These are phyloP conservation scores for Trissolcus japonicus DNA, from an alignment of 2,888 invertebrate genomes.

Conservation along the genomic window DNA sequence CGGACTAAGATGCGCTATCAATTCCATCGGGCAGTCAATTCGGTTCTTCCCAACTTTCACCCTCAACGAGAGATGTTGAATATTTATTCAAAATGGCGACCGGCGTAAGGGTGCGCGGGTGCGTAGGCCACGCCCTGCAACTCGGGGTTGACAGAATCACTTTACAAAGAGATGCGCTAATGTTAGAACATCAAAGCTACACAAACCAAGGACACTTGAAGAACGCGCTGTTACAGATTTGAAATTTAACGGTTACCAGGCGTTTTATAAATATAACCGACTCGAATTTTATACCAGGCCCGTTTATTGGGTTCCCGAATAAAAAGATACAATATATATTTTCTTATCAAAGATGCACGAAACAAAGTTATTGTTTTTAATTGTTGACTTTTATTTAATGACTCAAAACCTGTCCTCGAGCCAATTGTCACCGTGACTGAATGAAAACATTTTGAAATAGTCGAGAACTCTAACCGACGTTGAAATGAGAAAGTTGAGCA, in stretches of 20 bases:
- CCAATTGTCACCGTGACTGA: too few relatives aligned
- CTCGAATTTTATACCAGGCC: too few relatives aligned
- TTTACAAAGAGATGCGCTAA: constrained; percentile 46
- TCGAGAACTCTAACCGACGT: too few relatives aligned
- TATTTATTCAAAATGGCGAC: constrained; percentile 70
- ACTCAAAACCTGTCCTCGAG: too few relatives aligned
- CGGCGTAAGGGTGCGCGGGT: constrained; percentile 67
- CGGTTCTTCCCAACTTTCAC: constrained; percentile 65
- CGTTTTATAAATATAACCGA: too few relatives aligned
- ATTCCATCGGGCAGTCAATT: constrained; percentile 9
- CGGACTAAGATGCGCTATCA: constrained; percentile 3
- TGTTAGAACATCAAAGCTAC: constrained; percentile 56
- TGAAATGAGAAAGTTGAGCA: too few relatives aligned
- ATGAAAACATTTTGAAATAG: too few relatives aligned
- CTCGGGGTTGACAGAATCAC: constrained; percentile 50
- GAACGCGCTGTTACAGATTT: constrained; percentile 60
- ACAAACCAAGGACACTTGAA: constrained; percentile 66
- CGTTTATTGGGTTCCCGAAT: too few relatives aligned
- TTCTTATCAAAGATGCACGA: too few relatives aligned
- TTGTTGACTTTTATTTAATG: too few relatives aligned
- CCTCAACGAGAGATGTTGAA: constrained; percentile 61
- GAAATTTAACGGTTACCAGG: constrained; percentile 9
- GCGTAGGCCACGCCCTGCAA: constrained; percentile 70
- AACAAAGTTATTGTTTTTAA: too few relatives aligned
- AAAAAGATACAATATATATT: too few relatives aligned